Evolutionary conservation across 1,140 invertebrate species (phyloP).

Genomic region (Littorina saxatilis): DNA sequence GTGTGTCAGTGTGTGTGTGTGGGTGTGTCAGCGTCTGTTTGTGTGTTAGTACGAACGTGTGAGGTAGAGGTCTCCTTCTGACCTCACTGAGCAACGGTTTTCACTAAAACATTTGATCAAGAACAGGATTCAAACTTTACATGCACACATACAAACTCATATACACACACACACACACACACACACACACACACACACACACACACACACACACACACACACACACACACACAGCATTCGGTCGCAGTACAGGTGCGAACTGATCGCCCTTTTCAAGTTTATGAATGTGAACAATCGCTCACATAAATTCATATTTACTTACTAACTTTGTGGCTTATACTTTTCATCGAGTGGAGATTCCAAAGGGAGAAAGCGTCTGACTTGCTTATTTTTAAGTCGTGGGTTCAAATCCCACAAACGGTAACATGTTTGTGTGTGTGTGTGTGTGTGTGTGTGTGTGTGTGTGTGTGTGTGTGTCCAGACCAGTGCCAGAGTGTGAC

Average conservation of each 20-base stretch:
- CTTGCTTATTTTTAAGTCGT: no score
- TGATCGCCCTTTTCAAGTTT: no score
- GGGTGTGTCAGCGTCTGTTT: not conserved
- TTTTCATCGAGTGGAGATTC: not conserved
- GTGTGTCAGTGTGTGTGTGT: not conserved
- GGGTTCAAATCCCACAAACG: no score
- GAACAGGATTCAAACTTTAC: not conserved
- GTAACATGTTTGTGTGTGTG: no score
- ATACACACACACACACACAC: slow-evolving; percentile 23
- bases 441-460: no score
- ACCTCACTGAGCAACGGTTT: not conserved
- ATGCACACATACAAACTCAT: not conserved
- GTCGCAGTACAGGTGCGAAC: no score
- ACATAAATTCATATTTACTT: not conserved
- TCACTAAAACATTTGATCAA: not conserved
- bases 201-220: not conserved
- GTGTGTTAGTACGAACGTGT: not conserved
- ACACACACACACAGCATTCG: not conserved
- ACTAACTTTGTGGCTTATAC: not conserved
- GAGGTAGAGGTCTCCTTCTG: not conserved
- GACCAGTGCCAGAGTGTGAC: no score
- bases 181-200: slow-evolving; percentile 8
- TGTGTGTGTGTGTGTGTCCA: no score
- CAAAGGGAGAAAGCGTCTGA: not conserved
- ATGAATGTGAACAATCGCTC: not conserved